Base-by-base conservation (phyloP, 1,140 invertebrate species). In the Drusus annulatus region DNA sequence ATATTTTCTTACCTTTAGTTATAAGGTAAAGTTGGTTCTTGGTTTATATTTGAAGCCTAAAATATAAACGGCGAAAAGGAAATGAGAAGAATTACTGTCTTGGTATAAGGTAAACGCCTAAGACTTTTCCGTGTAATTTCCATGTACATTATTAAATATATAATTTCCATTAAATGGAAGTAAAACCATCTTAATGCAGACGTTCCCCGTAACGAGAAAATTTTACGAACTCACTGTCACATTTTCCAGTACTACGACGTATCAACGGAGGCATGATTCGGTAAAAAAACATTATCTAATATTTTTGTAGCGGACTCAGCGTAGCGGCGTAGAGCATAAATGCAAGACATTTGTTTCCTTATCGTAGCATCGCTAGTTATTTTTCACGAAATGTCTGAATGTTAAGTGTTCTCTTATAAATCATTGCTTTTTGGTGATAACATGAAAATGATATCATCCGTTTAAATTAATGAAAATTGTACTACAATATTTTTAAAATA, bases 31-130 rank as follows among this genome's bases (percentile, higher is more conserved):
- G 2, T 56, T 7, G 52, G 19, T 17, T 17, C 52, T 56, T 56
- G 19, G 19, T 56, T 19, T 56, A 17, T 56, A 56, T 56, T 16
- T 63, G 25, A n/a, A 69, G 21, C 65, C 31, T 8, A 7, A 36
- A 50, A 69, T 45, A 69, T 36, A 50, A 31, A 69, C 4, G 58
- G 17, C 15, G 23, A 62, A 19, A 21, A 31, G 65, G 65, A 69
- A 69, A 69, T 69, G 65, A 69, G 65, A 69, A 69, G 36, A 50
- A 69, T 45, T 69, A 45, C 65, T 50, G 28, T 68, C 19, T 3
- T 45, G 31, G 5, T 69, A n/a, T 69, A 17, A 69, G 5, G 5
- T 45, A 50, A 69, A 69, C 45, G 31, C 50, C 45, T 23, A 19
- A 36, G 16, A 17, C 28, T n/a, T 17, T 21, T 69, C 31, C 21